Conservation (phyloP, 37 sponge, comb jelly and placozoan genomes). For the Lycopodina hypogea region DNA sequence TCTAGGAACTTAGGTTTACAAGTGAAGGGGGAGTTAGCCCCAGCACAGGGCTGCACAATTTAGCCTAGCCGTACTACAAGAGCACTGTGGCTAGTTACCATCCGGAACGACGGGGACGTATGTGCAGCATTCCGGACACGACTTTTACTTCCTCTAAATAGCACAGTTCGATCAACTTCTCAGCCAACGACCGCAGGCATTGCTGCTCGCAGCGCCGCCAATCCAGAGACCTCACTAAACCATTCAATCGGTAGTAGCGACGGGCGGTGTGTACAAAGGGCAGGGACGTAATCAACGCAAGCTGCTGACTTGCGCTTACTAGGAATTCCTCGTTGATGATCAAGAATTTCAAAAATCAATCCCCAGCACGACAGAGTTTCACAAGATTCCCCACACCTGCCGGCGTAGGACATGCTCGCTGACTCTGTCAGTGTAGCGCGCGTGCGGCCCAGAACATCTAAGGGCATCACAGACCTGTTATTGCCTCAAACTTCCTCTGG, state of each 20-base stretch:
- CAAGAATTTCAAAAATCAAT: constrained; percentile 76
- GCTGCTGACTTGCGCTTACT: constrained; percentile 72
- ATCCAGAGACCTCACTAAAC: constrained; percentile 80
- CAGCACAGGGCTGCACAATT: too few relatives aligned
- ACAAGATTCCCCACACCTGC: constrained; percentile 73
- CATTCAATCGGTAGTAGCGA: constrained; percentile 95
- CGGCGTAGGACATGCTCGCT: constrained; percentile 70
- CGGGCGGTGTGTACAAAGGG: constrained; percentile 94
- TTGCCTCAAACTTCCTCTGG: constrained; percentile 60
- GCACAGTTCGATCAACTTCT: constrained; percentile 70
- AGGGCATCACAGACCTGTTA: constrained; percentile 77
- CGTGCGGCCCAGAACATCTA: constrained; percentile 87
- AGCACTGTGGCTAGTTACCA: too few relatives aligned
- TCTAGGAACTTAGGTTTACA: too few relatives aligned
- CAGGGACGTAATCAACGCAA: constrained; percentile 81
- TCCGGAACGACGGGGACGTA: too few relatives aligned
- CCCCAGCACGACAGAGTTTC: constrained; percentile 75
- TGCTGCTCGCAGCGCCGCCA: constrained; percentile 24
- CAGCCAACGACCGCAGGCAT: constrained; percentile 18
- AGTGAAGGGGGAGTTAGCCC: too few relatives aligned
- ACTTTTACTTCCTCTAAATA: constrained; percentile 59
- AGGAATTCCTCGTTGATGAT: constrained; percentile 55
- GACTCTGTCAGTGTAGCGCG: constrained; percentile 81
- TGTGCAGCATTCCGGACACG: too few relatives aligned
- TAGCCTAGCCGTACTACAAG: too few relatives aligned